A percentile compares a stretch with the other conserved stretches of the same genome.
Evolutionary conservation across 2,113 vertebrate species (phyloP).

Genomic region (Poeciliopsis turrubarensis): DNA sequence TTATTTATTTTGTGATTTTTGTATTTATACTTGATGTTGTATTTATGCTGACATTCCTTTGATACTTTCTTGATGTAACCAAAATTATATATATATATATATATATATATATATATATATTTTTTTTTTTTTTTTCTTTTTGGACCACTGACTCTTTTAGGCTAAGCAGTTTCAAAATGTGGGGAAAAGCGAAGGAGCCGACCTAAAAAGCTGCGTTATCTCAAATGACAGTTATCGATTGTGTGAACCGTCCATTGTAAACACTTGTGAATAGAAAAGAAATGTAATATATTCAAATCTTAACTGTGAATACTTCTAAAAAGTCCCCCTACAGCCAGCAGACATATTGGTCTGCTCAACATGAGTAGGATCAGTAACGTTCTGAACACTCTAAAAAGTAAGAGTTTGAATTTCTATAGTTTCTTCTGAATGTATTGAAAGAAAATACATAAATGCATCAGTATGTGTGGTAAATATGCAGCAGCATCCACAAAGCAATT

Average conservation of each 20-base stretch:
- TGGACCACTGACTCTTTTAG: slow-evolving; percentile 44
- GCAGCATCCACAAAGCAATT: no score
- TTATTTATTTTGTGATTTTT: slow-evolving; percentile 77
- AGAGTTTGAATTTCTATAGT: not conserved
- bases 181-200: slow-evolving; percentile 50
- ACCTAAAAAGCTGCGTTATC: slow-evolving; percentile 51
- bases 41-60: slow-evolving; percentile 82
- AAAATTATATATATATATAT: slow-evolving; percentile 16
- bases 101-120: slow-evolving; percentile 29
- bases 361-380: not conserved
- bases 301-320: slow-evolving; percentile 76
- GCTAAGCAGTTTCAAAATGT: slow-evolving; percentile 59
- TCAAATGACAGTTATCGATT: slow-evolving; percentile 19
- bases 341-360: slow-evolving; percentile 2
- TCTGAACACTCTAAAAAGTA: not conserved
- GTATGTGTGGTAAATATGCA: no score
- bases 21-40: slow-evolving; percentile 74
- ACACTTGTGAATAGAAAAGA: slow-evolving; percentile 75
- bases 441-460: no score
- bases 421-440: not conserved
- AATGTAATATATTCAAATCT: slow-evolving; percentile 74
- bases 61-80: slow-evolving; percentile 38
- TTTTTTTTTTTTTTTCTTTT: not conserved
- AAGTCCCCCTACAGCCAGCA: slow-evolving; percentile 7
- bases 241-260: slow-evolving; percentile 50